phyloP scores from a whole-genome alignment of 2,113 vertebrate species.

The Pogona vitticeps region DNA sequence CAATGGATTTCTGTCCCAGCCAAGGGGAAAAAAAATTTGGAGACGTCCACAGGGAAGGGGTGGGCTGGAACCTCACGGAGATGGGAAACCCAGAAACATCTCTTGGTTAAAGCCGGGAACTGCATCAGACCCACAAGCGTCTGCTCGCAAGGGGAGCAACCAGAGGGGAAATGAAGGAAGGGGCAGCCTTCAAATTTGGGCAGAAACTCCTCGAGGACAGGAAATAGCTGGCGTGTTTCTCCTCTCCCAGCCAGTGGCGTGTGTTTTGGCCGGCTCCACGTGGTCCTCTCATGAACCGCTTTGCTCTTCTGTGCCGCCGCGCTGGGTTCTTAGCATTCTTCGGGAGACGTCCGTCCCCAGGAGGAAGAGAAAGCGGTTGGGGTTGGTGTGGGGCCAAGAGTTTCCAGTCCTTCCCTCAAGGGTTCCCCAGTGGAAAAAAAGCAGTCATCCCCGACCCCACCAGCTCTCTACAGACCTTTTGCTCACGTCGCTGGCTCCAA shows the following conservation, averaged over 20 bases:
- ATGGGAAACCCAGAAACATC: not conserved
- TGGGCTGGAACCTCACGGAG: not conserved
- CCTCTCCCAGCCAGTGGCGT: rapidly evolving
- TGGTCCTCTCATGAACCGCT: slow-evolving; percentile 34
- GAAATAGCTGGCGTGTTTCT: not conserved
- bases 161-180: not conserved
- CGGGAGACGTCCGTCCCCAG: slow-evolving; percentile 65
- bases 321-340: slow-evolving; percentile 64
- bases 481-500: slow-evolving; percentile 64
- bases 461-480: slow-evolving; percentile 56
- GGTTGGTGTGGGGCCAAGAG: slow-evolving; percentile 57
- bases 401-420: slow-evolving; percentile 63
- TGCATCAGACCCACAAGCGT: not conserved
- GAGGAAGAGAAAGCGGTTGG: slow-evolving; percentile 59
- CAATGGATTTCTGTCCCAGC: not conserved
- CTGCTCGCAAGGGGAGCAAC: not conserved
- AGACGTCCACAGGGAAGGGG: not conserved
- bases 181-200: not conserved
- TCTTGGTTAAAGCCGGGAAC: not conserved
- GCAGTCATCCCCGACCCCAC: not conserved
- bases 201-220: not conserved
- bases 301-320: not conserved
- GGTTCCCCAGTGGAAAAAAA: slow-evolving; percentile 66
- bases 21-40: not conserved
- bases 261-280: not conserved